phyloP scores from a whole-genome alignment of 2,113 vertebrate species.

The Lipophrys pholis region DNA sequence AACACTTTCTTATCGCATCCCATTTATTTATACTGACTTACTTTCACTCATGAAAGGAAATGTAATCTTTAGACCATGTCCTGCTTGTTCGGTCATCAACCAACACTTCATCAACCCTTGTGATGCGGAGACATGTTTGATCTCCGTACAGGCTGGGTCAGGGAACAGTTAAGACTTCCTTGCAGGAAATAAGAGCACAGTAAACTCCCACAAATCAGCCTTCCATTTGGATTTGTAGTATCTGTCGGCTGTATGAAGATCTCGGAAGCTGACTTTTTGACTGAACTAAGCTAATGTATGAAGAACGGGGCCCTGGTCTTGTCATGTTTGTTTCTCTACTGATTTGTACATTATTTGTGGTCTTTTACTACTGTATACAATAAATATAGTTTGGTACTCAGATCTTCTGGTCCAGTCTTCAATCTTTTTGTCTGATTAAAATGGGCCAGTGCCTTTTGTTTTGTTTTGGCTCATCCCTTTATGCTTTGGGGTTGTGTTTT shows the following conservation, averaged over 20 bases:
- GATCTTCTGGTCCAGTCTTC: constrained; percentile 44
- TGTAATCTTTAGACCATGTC: not conserved
- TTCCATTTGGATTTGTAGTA: constrained; percentile 30
- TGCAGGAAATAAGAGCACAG: constrained; percentile 66
- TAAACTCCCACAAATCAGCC: constrained; percentile 33
- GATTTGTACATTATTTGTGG: constrained; percentile 89
- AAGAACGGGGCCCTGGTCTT: constrained; percentile 72
- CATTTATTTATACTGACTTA: not conserved
- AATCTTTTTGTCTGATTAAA: not conserved
- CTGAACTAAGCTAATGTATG: constrained; percentile 38
- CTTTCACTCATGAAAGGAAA: not conserved
- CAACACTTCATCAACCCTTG: not conserved
- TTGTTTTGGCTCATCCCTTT: not conserved
- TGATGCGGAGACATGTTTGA: constrained; percentile 6
- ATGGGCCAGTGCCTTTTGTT: not conserved
- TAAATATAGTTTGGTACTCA: constrained; percentile 90
- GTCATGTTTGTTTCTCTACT: constrained; percentile 84
- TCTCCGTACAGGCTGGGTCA: constrained; percentile 15
- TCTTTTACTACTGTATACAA: constrained; percentile 91
- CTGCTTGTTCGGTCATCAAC: constrained; percentile 1
- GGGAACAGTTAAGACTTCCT: not conserved
- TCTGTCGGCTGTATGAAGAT: constrained; percentile 15
- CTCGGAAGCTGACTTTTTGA: constrained; percentile 6
- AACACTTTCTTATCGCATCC: not conserved
- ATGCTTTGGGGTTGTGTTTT: too few species aligned